A percentile compares a stretch with the other conserved stretches of the same genome.
phyloP scores from a whole-genome alignment of 1,140 invertebrate genomes.

The Rhizoglyphus robini region DNA sequence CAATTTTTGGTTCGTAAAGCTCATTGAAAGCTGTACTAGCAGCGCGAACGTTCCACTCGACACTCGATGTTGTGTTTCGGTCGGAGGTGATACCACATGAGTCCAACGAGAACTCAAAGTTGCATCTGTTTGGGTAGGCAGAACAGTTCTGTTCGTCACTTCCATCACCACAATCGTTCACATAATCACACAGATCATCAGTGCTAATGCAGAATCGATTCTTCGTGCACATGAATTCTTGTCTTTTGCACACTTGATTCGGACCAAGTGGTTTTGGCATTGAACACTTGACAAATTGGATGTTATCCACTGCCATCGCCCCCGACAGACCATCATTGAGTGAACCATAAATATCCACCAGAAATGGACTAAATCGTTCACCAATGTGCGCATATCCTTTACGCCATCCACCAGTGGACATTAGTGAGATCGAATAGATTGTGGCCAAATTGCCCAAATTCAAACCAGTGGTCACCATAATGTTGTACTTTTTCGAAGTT shows the following conservation, averaged over 20 bases:
- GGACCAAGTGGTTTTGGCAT: constrained; percentile 20
- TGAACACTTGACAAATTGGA: constrained; percentile 29
- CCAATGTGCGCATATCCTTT: constrained; percentile 21
- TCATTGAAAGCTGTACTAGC: not conserved
- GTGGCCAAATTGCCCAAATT: not conserved
- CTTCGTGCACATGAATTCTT: constrained; percentile 22
- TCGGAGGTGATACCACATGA: not conserved
- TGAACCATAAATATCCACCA: constrained; percentile 8
- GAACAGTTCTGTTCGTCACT: not conserved
- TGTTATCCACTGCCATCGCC: constrained; percentile 34
- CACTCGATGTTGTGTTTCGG: not conserved
- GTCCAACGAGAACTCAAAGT: not conserved
- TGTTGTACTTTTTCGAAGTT: not conserved
- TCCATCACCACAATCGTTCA: constrained; percentile 55
- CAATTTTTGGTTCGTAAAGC: not conserved
- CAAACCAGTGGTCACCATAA: not conserved
- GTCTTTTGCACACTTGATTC: constrained; percentile 19
- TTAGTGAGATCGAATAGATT: not conserved
- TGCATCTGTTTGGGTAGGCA: not conserved
- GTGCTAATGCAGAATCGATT: constrained; percentile 18
- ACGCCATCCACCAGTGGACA: constrained; percentile 20
- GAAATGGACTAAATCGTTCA: constrained; percentile 14
- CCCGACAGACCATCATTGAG: constrained; percentile 19
- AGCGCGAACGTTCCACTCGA: constrained; percentile 10
- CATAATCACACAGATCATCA: constrained; percentile 49